Percentiles rank a stretch among this genome's conserved stretches.
These are phyloP conservation scores for Maccullochella peelii DNA, from an alignment of 2,113 vertebrate genomes.

Conservation along the genomic window DNA sequence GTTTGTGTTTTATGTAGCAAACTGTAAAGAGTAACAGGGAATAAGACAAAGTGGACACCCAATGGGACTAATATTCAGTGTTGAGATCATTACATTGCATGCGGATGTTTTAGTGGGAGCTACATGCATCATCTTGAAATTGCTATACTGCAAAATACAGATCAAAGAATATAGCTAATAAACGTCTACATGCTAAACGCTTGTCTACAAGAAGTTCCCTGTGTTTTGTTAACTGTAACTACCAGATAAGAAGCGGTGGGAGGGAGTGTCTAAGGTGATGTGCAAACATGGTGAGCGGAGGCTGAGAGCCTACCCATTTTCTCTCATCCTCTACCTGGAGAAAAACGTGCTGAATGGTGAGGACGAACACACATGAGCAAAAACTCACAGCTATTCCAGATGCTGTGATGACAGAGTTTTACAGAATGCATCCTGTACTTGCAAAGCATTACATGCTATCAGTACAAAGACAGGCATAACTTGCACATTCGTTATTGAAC, in stretches of 20 bases:
- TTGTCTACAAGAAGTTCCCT: neutral
- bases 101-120: neutral
- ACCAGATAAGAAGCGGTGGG: constrained; percentile 79
- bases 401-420: neutral
- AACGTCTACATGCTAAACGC: neutral
- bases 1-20: too few species aligned
- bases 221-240: constrained; percentile 37
- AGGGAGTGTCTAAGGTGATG: constrained; percentile 53
- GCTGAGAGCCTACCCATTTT: constrained; percentile 68
- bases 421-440: neutral
- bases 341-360: constrained; percentile 59
- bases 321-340: constrained; percentile 75
- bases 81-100: neutral
- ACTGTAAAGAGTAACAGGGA: neutral
- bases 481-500: neutral
- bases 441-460: too few species aligned
- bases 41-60: neutral
- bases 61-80: neutral
- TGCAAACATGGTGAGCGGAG: constrained; percentile 43
- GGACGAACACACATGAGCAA: neutral
- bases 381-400: neutral
- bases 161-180: neutral
- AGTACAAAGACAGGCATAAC: neutral
- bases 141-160: neutral
- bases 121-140: neutral